Base-by-base conservation (phyloP, 2,797 vertebrate genomes). In the Liparis tanakae region DNA sequence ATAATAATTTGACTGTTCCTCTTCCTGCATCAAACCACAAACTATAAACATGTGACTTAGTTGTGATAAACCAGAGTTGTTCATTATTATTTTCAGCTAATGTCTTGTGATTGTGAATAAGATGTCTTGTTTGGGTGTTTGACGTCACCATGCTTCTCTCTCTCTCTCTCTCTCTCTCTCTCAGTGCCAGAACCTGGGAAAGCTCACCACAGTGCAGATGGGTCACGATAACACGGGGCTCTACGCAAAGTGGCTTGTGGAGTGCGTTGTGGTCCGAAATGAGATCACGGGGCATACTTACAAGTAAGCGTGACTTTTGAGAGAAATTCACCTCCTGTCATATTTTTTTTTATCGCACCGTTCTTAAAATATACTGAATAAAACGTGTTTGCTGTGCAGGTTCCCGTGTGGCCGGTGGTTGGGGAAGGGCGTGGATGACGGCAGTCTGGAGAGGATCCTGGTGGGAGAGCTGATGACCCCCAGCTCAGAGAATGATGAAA, bases 221-320 rank as follows among this genome's bases (percentile, higher is more conserved):
- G 98, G 98, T 83, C 98, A 99, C 20, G 98, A 99, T 90, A 99
- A 99, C 93, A 95, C 98, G 13, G 98, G 98, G 13, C 92, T 99
- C 36, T 99, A 99, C 63, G 98, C 98, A 68, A 99, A 99, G 88
- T 99, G 98, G 98, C 95, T 99, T 17, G 97, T 99, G 87, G 98
- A 99, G 90, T 97, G 93, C 56, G 96, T 99, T 59, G 92, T 99
- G 91, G 96, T 99, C 87, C 97, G 98, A 83, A 99, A 99, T 59
- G 98, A 98, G 91, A 97, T 99, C 93, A 99, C 97, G 36, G 98
- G 97, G 50, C 98, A 99, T 90, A 96, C 98, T 33, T 99, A 99
- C 94, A 99, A 96, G 98, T 99, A 92, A 96, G 97, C 86, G 61
- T 20, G 1, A n/a, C 8, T 53, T 56, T 25, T 51, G 10, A 59